Evolutionary conservation across 2,113 vertebrate genomes (phyloP), one percentile per base, ranked within the genome.

Genomic region (Isichthys henryi): DNA sequence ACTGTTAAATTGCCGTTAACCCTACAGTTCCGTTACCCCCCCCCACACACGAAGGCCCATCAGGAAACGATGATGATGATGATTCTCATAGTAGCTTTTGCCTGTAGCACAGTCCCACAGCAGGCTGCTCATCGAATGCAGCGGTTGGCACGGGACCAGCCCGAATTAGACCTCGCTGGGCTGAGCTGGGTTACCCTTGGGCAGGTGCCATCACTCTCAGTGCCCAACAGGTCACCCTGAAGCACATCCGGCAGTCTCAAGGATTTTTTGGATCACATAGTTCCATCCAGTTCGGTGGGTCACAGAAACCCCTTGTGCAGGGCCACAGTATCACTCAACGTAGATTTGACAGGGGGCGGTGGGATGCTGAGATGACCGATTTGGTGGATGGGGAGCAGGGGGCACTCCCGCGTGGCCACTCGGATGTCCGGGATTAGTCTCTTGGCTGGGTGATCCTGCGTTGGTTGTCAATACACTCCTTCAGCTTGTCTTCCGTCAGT

Each of bases 381-480:
- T 31, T 21, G 21, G 49, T 23, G 46, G 48, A 31, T 3, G 66
- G 2, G 31, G 31, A 48, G 58, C 66, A 23, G 86, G 5, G 86
- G 5, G 49, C 23, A n/a, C 7, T 43, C 43, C 86, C 19, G 7
- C 52, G 21, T 21, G 35, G n/a, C 52, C 85, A 17, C 86, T 90
- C 31, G 77, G 52, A 27, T 3, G 74, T 88, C 91, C 91, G 87
- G 83, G 92, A 89, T 94, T 91, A 88, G 2, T 3, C 43, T 91
- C 91, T 95, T 50, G 53, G 39, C 87, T 88, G 94, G 48, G 91
- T 92, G 89, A 97, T 97, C 94, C 96, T 95, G 93, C 96, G 95
- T 94, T 99, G 98, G 93, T 96, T 97, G 92, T 98, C 96, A 92
- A 99, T 94, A 90, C 97, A 99, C 94, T 99, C 97, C 93, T 98